Percentiles rank a stretch among this genome's conserved stretches.
phyloP scores from a whole-genome alignment of 2,888 invertebrate species.

The Neelides folsomi region DNA sequence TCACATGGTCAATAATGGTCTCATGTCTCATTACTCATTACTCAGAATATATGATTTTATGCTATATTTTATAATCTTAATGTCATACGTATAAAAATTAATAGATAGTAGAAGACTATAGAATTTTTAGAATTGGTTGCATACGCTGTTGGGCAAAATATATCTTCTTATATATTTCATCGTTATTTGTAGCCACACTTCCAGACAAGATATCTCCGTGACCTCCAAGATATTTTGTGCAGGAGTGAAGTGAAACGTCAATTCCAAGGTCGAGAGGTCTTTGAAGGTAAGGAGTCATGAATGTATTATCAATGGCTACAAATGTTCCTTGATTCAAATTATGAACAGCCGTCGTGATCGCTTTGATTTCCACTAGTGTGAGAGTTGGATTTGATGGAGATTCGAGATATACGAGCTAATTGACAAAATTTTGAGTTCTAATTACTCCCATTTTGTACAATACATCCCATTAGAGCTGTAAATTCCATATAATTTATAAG shows the following conservation, averaged over 20 bases:
- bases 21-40: too few species aligned
- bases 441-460: neutral
- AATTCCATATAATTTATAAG: slow-evolving; percentile 2
- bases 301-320: slow-evolving; percentile 47
- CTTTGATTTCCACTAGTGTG: slow-evolving; percentile 44
- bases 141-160: slow-evolving; percentile 77
- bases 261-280: slow-evolving; percentile 78
- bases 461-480: neutral
- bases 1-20: too few species aligned
- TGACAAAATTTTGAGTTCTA: neutral
- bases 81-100: too few species aligned
- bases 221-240: slow-evolving; percentile 97
- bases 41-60: too few species aligned
- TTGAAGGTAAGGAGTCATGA: slow-evolving; percentile 44
- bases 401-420: slow-evolving; percentile 45
- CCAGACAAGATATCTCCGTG: slow-evolving; percentile 97
- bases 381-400: slow-evolving; percentile 48
- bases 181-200: slow-evolving; percentile 58
- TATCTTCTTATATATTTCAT: slow-evolving; percentile 55
- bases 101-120: too few species aligned
- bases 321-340: slow-evolving; percentile 36
- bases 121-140: too few species aligned
- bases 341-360: slow-evolving; percentile 37
- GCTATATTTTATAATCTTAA: too few species aligned
- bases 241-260: slow-evolving; percentile 76